Conservation (phyloP, 2,888 invertebrate species). For the Criorhina ranunculi region DNA sequence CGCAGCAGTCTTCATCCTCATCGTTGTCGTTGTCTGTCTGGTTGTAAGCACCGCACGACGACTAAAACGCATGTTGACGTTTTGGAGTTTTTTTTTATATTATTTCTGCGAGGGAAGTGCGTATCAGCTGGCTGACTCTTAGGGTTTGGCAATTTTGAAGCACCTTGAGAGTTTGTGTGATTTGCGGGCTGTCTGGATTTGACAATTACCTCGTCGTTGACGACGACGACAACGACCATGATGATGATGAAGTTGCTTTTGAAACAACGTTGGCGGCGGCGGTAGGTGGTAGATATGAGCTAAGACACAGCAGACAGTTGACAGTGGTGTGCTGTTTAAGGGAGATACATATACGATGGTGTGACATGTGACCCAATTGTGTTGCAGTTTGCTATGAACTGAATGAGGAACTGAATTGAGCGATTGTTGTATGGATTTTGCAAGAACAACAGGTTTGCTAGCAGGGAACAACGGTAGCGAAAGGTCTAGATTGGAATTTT, state of each 20-base stretch:
- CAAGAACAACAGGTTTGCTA: slow-evolving; percentile 2
- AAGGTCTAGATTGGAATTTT: neutral
- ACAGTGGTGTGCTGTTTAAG: slow-evolving; percentile 52
- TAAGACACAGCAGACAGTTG: slow-evolving; percentile 67
- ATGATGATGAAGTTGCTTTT: slow-evolving; percentile 74
- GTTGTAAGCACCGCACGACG: slow-evolving; percentile 36
- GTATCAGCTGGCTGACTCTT: slow-evolving; percentile 58
- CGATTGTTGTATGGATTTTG: slow-evolving; percentile 7
- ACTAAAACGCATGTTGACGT: slow-evolving; percentile 66
- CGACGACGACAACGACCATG: slow-evolving; percentile 52
- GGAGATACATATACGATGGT: slow-evolving; percentile 52
- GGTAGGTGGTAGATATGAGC: slow-evolving; percentile 73
- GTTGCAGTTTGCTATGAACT: slow-evolving; percentile 40
- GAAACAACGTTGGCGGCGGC: slow-evolving; percentile 55
- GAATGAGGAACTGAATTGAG: slow-evolving; percentile 28
- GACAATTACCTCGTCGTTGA: slow-evolving; percentile 59
- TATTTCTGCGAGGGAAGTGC: slow-evolving; percentile 71
- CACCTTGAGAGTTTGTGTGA: slow-evolving; percentile 58
- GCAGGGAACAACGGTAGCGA: neutral
- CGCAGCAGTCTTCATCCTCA: slow-evolving; percentile 42
- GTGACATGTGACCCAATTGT: slow-evolving; percentile 73
- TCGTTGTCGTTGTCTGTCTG: slow-evolving; percentile 26
- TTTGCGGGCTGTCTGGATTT: slow-evolving; percentile 68
- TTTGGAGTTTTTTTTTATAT: slow-evolving; percentile 16
- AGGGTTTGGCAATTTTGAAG: slow-evolving; percentile 73